These are phyloP conservation scores for Drosophila mettleri DNA, from an alignment of 2,888 invertebrate genomes.

Conservation along the genomic window DNA sequence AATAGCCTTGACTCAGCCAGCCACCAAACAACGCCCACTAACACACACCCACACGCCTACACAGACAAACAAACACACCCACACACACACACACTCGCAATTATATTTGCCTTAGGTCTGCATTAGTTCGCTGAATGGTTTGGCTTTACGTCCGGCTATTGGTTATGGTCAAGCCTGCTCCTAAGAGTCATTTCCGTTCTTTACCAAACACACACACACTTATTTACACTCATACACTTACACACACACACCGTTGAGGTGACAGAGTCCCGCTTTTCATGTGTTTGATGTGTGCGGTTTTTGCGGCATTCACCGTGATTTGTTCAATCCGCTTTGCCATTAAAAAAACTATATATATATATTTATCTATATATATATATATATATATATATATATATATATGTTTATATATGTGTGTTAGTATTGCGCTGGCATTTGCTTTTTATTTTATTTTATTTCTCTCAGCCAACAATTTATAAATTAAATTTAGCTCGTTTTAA, in stretches of 20 bases:
- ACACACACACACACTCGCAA: conserved; percentile 58
- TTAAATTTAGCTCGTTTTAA: conserved; percentile 7
- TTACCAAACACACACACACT: conserved; percentile 14
- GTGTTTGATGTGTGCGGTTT: conserved; percentile 67
- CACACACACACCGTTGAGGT: conserved; percentile 39
- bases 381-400: neutral
- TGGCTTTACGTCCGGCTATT: conserved; percentile 51
- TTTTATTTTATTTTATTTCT: neutral
- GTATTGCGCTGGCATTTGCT: neutral
- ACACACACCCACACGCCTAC: neutral
- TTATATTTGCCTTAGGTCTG: conserved; percentile 80
- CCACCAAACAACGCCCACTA: conserved; percentile 6
- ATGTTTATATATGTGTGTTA: neutral
- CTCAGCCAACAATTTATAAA: conserved; percentile 6
- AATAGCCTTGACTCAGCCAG: conserved; percentile 23
- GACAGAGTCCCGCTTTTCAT: conserved; percentile 59
- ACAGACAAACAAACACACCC: neutral
- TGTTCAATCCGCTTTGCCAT: conserved; percentile 13
- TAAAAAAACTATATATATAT: neutral
- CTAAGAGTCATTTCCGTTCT: conserved; percentile 78
- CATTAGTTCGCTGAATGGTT: conserved; percentile 74
- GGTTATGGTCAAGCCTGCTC: conserved; percentile 51
- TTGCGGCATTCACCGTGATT: conserved; percentile 66
- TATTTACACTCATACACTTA: neutral
- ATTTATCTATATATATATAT: neutral